These are phyloP conservation scores for Lordiphosa fenestrarum DNA, from an alignment of 2,888 invertebrate genomes.

Conservation along the genomic window DNA sequence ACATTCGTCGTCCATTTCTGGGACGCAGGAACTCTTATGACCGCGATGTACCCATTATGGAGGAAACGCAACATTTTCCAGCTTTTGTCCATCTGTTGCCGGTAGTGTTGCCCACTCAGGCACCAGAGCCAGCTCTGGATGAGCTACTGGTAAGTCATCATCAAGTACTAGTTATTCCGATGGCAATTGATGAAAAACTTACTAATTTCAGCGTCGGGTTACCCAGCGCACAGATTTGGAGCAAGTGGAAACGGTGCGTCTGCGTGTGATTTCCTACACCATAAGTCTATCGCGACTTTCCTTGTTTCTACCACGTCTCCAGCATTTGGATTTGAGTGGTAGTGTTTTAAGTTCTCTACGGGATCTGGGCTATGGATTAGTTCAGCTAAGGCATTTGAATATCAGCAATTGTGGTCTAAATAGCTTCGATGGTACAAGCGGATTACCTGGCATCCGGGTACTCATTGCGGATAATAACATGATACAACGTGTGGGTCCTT, in stretches of 20 bases:
- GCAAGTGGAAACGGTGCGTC: constrained; percentile 83
- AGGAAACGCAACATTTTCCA: constrained; percentile 73
- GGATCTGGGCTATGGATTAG: constrained; percentile 85
- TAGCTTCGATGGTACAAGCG: constrained; percentile 86
- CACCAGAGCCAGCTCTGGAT: constrained; percentile 83
- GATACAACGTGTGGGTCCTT: constrained; percentile 83
- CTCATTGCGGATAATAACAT: constrained; percentile 85
- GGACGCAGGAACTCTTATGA: constrained; percentile 59
- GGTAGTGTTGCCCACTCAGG: constrained; percentile 80
- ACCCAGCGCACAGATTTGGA: constrained; percentile 80
- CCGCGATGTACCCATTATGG: constrained; percentile 68
- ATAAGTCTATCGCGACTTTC: constrained; percentile 85
- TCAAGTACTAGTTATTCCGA: background rate
- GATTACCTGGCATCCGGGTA: constrained; percentile 83
- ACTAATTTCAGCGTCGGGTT: constrained; percentile 76
- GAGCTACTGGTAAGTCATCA: constrained; percentile 82
- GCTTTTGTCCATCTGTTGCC: constrained; percentile 81
- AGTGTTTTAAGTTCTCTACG: constrained; percentile 85
- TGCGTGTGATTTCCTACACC: constrained; percentile 84
- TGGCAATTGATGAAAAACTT: background rate
- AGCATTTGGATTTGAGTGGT: constrained; percentile 84
- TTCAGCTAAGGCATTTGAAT: constrained; percentile 81
- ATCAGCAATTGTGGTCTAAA: constrained; percentile 85
- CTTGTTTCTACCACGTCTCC: constrained; percentile 83
- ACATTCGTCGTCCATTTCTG: constrained; percentile 35